Percentiles rank a stretch among this genome's conserved stretches.
Evolutionary conservation across 1,140 invertebrate genomes (phyloP).

Genomic region (Zaprionus lachaisei): DNA sequence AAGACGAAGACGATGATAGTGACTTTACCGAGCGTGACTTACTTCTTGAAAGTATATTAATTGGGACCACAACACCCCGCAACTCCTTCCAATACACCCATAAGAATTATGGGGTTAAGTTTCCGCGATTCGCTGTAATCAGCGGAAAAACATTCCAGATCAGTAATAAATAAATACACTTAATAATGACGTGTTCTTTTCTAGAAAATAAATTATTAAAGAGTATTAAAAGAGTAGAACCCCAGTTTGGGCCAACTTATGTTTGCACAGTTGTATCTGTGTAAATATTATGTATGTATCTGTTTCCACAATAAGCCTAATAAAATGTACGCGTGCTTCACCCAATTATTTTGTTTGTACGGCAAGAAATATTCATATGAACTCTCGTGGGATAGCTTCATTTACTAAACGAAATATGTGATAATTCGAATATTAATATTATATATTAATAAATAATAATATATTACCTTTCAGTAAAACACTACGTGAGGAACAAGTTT

Average conservation of each 20-base stretch:
- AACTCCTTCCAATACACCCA: constrained; percentile 51
- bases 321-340: background rate
- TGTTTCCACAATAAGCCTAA: constrained; percentile 1
- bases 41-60: background rate
- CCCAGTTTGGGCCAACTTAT: background rate
- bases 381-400: background rate
- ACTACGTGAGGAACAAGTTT: background rate
- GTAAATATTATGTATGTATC: constrained; percentile 16
- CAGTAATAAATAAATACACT: background rate
- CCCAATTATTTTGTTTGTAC: background rate
- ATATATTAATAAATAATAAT: too few species aligned
- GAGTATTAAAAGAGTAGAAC: background rate
- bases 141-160: background rate
- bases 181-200: constrained; percentile 17
- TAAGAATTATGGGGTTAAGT: constrained; percentile 13
- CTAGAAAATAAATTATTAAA: background rate
- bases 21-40: background rate
- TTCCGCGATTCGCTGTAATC: constrained; percentile 56
- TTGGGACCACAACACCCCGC: background rate
- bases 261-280: constrained; percentile 34
- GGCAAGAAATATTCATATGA: background rate
- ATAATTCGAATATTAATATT: background rate
- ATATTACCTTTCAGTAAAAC: background rate
- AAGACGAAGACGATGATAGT: constrained; percentile 21
- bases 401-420: background rate